These are phyloP conservation scores for Merluccius polli DNA, from an alignment of 2,797 vertebrate species.

Conservation along the genomic window DNA sequence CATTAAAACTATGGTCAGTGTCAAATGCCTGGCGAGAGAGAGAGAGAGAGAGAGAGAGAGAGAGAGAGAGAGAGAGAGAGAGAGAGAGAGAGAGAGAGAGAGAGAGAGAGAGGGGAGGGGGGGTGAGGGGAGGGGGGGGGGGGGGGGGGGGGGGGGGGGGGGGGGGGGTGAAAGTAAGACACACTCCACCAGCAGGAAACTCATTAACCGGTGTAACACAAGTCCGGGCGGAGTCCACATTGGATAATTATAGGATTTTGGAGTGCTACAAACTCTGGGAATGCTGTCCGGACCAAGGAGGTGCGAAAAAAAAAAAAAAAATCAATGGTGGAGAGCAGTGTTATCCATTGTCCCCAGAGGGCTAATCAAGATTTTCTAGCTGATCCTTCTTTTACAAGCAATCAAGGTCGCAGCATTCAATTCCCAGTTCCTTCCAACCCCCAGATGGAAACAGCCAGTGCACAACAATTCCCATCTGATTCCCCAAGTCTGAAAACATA, in stretches of 20 bases:
- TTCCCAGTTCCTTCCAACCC: slow-evolving; percentile 27
- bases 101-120: too few species aligned
- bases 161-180: too few species aligned
- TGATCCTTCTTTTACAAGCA: slow-evolving; percentile 37
- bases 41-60: too few species aligned
- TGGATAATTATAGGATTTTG: slow-evolving; percentile 57
- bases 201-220: slow-evolving; percentile 54
- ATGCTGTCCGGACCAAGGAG: slow-evolving; percentile 37
- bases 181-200: slow-evolving; percentile 56
- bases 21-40: slow-evolving; percentile 26
- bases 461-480: slow-evolving; percentile 42
- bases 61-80: too few species aligned
- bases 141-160: too few species aligned
- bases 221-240: slow-evolving; percentile 30
- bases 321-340: slow-evolving; percentile 57
- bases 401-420: slow-evolving; percentile 54
- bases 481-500: slow-evolving; percentile 16
- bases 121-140: too few species aligned
- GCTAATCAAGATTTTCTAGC: slow-evolving; percentile 57
- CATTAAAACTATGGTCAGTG: slow-evolving; percentile 49
- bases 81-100: too few species aligned
- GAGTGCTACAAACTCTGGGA: slow-evolving; percentile 54
- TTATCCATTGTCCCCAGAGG: slow-evolving; percentile 50
- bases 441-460: too few species aligned
- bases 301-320: slow-evolving; percentile 9